Percentiles rank a stretch among this genome's conserved stretches.
Conservation (phyloP, 2,888 invertebrate genomes). For the Harpalus rubripes region DNA sequence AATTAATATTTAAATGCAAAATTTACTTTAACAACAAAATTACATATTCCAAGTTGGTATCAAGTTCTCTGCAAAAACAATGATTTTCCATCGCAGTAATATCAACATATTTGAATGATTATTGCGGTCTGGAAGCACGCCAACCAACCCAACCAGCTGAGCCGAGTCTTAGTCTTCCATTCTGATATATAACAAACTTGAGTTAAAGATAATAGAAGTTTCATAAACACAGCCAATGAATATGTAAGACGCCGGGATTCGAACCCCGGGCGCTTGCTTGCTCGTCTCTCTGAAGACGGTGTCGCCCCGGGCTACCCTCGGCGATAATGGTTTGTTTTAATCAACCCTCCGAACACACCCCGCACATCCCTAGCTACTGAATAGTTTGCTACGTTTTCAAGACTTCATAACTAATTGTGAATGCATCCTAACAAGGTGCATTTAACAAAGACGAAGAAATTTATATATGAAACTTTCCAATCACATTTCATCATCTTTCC, state of each 20-base stretch:
- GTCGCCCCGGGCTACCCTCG: conserved; percentile 51
- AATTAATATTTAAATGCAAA: conserved; percentile 60
- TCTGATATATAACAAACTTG: conserved; percentile 65
- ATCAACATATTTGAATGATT: conserved; percentile 65
- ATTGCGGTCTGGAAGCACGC: conserved; percentile 51
- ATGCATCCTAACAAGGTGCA: not conserved
- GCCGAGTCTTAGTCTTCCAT: conserved; percentile 36
- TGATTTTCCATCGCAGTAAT: conserved; percentile 56
- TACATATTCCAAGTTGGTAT: conserved; percentile 59
- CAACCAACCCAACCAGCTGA: conserved; percentile 17
- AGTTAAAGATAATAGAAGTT: conserved; percentile 77
- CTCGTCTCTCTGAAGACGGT: conserved; percentile 12
- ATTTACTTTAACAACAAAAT: conserved; percentile 59
- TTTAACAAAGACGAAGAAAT: not conserved
- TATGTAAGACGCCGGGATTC: conserved; percentile 72
- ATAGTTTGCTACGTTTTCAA: conserved; percentile 41
- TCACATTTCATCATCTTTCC: not conserved
- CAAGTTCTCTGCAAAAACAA: conserved; percentile 53
- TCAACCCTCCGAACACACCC: conserved; percentile 12
- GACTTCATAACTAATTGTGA: conserved; percentile 25
- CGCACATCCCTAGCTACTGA: not conserved
- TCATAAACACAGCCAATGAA: conserved; percentile 76
- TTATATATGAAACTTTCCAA: not conserved
- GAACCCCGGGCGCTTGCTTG: conserved; percentile 45
- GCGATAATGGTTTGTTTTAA: conserved; percentile 61